Base-by-base conservation (phyloP, 2,113 vertebrate species). In the Hypocryptadius cinnamomeus region DNA sequence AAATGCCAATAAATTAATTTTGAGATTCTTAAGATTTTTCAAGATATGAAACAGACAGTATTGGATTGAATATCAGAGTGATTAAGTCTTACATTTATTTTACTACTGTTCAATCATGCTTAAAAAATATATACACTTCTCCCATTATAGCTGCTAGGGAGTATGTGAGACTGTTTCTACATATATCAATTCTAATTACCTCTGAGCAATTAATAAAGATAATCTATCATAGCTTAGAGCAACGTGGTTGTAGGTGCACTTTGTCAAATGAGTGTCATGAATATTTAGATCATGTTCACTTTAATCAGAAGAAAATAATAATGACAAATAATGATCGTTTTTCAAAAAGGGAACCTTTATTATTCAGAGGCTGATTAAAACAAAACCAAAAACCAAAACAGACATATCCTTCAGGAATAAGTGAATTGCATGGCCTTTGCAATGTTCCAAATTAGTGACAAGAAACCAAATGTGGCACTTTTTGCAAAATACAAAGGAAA, bases 191-290 rank as follows among this genome's bases (percentile, higher is more conserved):
- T 95, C 65, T 91, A 95, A 95, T 96, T 91, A 91, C 51, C 57
- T 92, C 72, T 76, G 30, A 95, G 79, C 72, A 93, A 92, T 95
- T 95, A 94, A 94, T 95, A 89, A 89, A 90, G 51, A 85, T 76
- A 84, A 94, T 89, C 16, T 86, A 70, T 94, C 59, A 87, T 21
- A 76, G 9, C 13, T 84, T 59, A 91, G 21, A 83, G 33, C 27
- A 92, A 94, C 45, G 53, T 65, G n/a, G 12, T 64, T 89, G 84
- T 54, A 93, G 44, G 44, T 82, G 27, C 39, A 42, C 21, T 79
- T 92, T 91, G 39, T 95, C 63, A 91, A 94, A 76, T 23, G 13
- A 86, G 25, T 66, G 39, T 60, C 21, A 89, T 95, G 54, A 91
- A 91, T 96, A 93, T 94, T 90, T 89, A 93, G 48, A 68, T 70